phyloP scores from a whole-genome alignment of 2,113 vertebrate species.

The Spea multiplicata region DNA sequence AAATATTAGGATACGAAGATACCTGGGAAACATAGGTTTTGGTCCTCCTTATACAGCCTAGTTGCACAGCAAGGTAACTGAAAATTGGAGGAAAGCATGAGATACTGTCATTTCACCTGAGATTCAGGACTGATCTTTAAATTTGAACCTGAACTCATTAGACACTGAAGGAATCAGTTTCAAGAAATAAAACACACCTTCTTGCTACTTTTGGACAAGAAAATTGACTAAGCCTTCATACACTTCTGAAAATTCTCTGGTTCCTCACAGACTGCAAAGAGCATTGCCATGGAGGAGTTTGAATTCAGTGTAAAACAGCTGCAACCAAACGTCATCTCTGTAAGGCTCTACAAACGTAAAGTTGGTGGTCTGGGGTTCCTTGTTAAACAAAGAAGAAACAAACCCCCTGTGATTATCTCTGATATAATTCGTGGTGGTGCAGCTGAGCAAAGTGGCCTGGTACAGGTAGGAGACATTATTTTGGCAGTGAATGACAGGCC shows the following conservation, averaged over 20 bases:
- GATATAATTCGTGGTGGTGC: constrained; percentile 92
- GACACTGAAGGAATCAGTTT: constrained; percentile 19
- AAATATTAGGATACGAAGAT: constrained; percentile 21
- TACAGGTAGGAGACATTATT: constrained; percentile 94
- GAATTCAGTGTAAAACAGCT: constrained; percentile 89
- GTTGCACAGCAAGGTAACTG: constrained; percentile 20
- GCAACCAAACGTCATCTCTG: constrained; percentile 95
- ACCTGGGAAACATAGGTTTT: constrained; percentile 32
- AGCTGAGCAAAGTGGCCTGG: constrained; percentile 90
- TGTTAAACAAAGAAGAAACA: constrained; percentile 91
- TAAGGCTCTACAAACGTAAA: constrained; percentile 92
- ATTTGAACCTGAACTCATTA: constrained; percentile 10
- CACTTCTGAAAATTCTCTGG: not conserved
- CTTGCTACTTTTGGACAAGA: not conserved
- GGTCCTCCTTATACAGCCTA: not conserved
- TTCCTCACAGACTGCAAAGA: constrained; percentile 11
- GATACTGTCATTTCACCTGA: not conserved
- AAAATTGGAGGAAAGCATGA: constrained; percentile 30
- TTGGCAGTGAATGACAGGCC: constrained; percentile 91
- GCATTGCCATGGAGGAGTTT: constrained; percentile 81
- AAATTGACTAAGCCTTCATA: not conserved
- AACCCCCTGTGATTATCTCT: constrained; percentile 89
- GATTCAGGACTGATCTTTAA: not conserved
- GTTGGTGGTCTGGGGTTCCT: constrained; percentile 92
- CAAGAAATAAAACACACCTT: not conserved